Evolutionary conservation across 2,888 invertebrate species (phyloP), one percentile per base, ranked within the genome.

Genomic region (Diarsia brunnea): DNA sequence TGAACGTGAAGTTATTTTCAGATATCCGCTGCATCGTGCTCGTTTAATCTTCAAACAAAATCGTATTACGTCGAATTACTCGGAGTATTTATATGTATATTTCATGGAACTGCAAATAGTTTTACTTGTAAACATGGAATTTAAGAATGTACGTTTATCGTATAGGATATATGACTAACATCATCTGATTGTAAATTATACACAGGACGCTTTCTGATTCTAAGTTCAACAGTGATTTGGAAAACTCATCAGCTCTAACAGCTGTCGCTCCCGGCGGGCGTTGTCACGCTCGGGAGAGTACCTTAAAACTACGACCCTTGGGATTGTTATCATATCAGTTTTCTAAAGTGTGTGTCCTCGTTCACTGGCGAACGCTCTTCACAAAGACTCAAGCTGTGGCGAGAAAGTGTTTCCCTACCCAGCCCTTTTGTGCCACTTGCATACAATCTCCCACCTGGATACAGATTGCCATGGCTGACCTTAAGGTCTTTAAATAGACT

Each of bases 1-100:
- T 19, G 14, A 55, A 55, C 5, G 47, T 47, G 45, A 8, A 53
- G 71, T 47, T 77, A 72, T 80, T 80, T 80, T 64, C 55, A 27
- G n/a, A 31, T 55, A 80, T 55, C 73, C 63, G 61, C 21, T 63
- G 72, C 80, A 63, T 71, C 47, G 27, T n/a, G 7, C n/a, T 43
- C 63, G n/a, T n/a, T 43, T 43, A 71, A 55, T 69, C n/a, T 79
- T 61, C 45, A 53, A 43, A 45, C 16, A 53, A 27, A 53, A 16
- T 21, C 38, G 24, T 31, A 47, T 53, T 61, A 12, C 47, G 53
- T 63, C n/a, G 12, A 38, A 38, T 53, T 24, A 61, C 21, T 67
- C 31, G 1, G 43, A 79, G 53, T 21, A 63, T 47, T 53, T 79
- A 47, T 16, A 38, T 31, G 31, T 60, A 31, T 78, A 24, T 78